A percentile compares a stretch with the other conserved stretches of the same genome.
Conservation (phyloP, 64 coral and sea anemone species). For the Platygyra sinensis region DNA sequence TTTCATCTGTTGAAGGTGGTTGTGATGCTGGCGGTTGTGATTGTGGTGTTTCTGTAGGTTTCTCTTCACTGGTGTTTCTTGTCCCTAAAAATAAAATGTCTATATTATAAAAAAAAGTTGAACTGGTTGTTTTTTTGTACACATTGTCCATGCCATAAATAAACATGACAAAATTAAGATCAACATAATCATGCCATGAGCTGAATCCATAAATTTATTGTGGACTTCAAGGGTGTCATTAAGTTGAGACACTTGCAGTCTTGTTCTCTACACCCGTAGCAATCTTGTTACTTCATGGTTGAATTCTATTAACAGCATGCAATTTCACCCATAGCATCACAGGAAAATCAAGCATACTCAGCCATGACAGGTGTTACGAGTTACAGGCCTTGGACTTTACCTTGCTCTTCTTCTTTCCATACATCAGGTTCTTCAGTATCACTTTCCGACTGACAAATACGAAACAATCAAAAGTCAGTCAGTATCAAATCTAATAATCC, state of each 20-base stretch:
- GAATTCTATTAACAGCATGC: no score
- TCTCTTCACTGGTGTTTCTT: background rate
- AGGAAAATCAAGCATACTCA: no score
- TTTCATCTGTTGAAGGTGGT: constrained; percentile 3
- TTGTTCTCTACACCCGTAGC: no score
- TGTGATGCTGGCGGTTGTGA: background rate
- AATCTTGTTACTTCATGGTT: no score
- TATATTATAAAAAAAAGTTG: no score
- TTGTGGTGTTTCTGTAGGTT: background rate
- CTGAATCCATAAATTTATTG: constrained; percentile 7
- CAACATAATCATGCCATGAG: background rate
- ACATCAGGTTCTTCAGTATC: constrained; percentile 25
- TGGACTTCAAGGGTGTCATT: background rate
- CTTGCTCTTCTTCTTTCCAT: constrained; percentile 48
- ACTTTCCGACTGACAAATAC: constrained; percentile 24
- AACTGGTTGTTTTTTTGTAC: no score
- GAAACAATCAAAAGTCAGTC: background rate
- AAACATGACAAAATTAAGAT: background rate
- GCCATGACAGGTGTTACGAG: no score
- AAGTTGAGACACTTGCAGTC: no score
- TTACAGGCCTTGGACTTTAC: background rate
- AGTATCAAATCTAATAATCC: background rate
- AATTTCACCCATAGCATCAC: no score
- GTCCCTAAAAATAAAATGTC: background rate
- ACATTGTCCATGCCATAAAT: no score